A percentile compares a stretch with the other conserved stretches of the same genome.
These are phyloP conservation scores for Maconellicoccus hirsutus DNA, from an alignment of 1,140 invertebrate genomes.

Conservation along the genomic window DNA sequence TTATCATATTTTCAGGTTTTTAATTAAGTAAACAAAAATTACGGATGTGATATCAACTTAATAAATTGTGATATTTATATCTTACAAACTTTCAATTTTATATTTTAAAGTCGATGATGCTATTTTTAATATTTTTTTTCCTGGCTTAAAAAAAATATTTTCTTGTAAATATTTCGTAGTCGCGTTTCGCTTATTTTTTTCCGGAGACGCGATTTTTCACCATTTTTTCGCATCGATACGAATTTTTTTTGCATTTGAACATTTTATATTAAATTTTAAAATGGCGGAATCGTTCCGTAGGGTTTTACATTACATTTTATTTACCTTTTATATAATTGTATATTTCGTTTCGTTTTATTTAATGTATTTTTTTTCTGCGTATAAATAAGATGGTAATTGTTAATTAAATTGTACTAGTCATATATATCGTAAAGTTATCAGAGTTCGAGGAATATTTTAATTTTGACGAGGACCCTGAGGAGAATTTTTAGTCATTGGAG, in stretches of 20 bases:
- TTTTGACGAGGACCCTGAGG: background rate
- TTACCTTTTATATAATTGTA: background rate
- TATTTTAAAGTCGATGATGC: slow-evolving; percentile 9
- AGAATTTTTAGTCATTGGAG: no score
- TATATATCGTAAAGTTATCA: background rate
- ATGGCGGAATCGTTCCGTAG: background rate
- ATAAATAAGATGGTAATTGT: background rate
- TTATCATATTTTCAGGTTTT: no score
- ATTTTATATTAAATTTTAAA: background rate
- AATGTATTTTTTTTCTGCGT: background rate
- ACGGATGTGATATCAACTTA: slow-evolving; percentile 6
- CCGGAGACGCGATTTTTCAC: background rate
- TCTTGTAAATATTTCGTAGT: background rate
- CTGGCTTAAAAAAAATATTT: background rate
- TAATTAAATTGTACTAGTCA: background rate
- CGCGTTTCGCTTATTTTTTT: background rate
- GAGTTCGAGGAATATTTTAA: background rate
- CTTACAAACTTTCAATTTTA: background rate
- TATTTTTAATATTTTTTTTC: background rate
- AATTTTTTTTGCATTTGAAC: background rate
- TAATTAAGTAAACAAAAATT: background rate
- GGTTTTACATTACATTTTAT: slow-evolving; percentile 6
- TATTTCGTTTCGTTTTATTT: background rate
- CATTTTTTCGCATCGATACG: background rate
- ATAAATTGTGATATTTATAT: slow-evolving; percentile 10